These are phyloP conservation scores for Campylomormyrus numenius DNA, from an alignment of 2,113 vertebrate genomes.

Conservation along the genomic window DNA sequence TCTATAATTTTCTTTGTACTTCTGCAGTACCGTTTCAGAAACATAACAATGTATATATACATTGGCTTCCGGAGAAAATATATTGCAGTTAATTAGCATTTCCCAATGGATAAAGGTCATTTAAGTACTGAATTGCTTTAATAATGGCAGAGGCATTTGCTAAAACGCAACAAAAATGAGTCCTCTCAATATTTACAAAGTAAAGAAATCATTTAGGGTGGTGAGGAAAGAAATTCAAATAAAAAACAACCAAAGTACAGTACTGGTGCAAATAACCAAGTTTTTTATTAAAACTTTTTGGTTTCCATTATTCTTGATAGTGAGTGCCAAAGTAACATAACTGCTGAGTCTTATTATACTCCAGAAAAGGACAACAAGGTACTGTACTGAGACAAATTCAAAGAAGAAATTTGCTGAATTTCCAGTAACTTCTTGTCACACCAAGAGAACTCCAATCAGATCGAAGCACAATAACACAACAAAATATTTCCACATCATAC, in stretches of 20 bases:
- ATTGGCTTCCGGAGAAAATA: not conserved
- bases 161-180: not conserved
- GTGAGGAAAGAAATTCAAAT: not conserved
- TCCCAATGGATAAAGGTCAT: not conserved
- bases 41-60: not conserved
- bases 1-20: not conserved
- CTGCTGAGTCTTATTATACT: constrained; percentile 1
- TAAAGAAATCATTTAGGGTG: not conserved
- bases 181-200: not conserved
- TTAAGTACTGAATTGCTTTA: not conserved
- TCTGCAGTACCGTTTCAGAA: not conserved
- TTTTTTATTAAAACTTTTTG: constrained; percentile 22
- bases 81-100: not conserved
- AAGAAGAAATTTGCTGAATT: not conserved
- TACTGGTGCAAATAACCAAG: constrained; percentile 14
- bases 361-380: not conserved
- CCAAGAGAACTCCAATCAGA: not conserved
- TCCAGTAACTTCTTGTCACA: constrained; percentile 10
- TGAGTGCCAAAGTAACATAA: constrained; percentile 6
- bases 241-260: not conserved
- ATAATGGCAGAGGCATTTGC: not conserved
- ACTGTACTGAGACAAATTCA: constrained; percentile 10
- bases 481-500: constrained; percentile 4
- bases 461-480: not conserved
- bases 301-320: constrained; percentile 19